Evolutionary conservation across 2,113 vertebrate species (phyloP).

Genomic region (Neolamprologus tretocephalus): DNA sequence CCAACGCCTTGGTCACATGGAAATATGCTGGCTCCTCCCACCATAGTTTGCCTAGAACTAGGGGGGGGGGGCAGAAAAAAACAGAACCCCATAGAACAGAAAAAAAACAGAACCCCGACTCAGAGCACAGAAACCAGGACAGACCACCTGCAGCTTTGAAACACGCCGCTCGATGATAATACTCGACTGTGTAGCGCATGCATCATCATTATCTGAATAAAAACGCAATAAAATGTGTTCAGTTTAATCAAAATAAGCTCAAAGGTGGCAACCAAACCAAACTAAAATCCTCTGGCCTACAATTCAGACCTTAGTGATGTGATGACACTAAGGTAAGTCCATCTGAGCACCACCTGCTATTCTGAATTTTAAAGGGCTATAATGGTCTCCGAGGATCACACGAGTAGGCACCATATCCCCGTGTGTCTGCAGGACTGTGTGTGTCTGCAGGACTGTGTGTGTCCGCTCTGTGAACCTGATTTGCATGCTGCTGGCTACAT

Average conservation of each 20-base stretch:
- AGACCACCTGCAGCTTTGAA: not conserved
- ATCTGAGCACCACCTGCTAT: not conserved
- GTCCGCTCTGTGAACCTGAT: conserved; percentile 35
- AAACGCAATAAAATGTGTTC: not conserved
- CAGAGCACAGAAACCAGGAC: not conserved
- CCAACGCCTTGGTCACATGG: conserved; percentile 44
- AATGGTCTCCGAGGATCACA: not conserved
- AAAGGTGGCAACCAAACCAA: not conserved
- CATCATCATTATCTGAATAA: not conserved
- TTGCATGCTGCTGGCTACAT: conserved; percentile 11
- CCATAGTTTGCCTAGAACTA: not conserved
- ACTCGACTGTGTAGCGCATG: not conserved
- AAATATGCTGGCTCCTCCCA: conserved; percentile 48
- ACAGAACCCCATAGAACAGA: not conserved
- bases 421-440: not conserved
- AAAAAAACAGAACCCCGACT: not conserved
- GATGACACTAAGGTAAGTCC: not conserved
- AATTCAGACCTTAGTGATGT: not conserved
- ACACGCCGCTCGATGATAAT: not conserved
- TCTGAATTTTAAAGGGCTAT: not conserved
- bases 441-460: not conserved
- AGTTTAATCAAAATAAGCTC: not conserved
- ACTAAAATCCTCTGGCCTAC: not conserved
- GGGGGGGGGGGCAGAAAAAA: not conserved
- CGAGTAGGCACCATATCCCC: not conserved